Base-by-base conservation (phyloP, 2,888 invertebrate species). In the Orchesella flavescens region DNA sequence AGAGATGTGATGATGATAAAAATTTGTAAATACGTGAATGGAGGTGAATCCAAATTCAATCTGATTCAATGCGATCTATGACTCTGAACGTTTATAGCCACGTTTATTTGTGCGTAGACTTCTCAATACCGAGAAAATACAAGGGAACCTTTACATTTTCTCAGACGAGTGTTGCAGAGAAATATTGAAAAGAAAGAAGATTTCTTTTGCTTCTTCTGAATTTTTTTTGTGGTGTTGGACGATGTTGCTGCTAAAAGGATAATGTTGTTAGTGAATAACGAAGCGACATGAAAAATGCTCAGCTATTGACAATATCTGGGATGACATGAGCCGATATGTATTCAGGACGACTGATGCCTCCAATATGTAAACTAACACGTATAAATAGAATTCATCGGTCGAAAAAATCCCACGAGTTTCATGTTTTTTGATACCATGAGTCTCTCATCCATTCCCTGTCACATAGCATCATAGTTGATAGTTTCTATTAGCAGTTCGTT, bases 401-500 rank as follows among this genome's bases (percentile, higher is more conserved):
- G 55, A 79, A 76, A 79, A 76, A 73, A 78, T 83, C 83, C 83
- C 83, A 83, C 83, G 83, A 83, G 83, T 83, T 83, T 83, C 77
- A 83, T 83, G 83, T 83, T 83, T 83, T 83, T 83, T 83, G 78
- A 83, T 78, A 73, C 78, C 83, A 83, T 83, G 83, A 78, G 74
- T 83, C 83, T 83, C 83, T 83, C 83, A 83, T 83, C 74, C 49
- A 83, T 78, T 83, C 78, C 61, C 78, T 83, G 83, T 83, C 83
- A 83, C 74, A 65, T 15, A 46, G 49, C 19, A 63, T 15, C 74
- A 5, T 46, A 59, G 66, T 46, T 71, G 71, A 69, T 66, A 81
- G 76, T 65, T 65, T 63, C 72, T 77, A 83, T 83, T 77, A 83
- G 69, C 65, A 82, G 76, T 75, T 83, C 57, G 65, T 81, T 74